Base-by-base conservation (phyloP, 2,113 vertebrate genomes). In the Tricholaema leucomelas region DNA sequence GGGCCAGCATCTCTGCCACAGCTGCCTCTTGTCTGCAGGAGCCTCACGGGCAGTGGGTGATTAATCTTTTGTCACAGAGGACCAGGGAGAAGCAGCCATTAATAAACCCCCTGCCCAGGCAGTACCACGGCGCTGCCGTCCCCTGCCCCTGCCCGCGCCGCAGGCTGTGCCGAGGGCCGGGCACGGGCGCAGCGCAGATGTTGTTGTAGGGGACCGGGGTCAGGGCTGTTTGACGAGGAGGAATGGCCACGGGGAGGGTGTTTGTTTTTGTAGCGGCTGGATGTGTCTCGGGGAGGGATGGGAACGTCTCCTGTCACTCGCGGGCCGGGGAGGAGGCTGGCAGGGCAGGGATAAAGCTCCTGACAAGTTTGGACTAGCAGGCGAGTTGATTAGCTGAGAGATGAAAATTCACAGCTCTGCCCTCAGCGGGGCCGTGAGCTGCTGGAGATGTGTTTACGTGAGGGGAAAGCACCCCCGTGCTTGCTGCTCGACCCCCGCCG, bases 371-470 rank as follows among this genome's bases (percentile, higher is more conserved):
- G 97, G 97, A 95, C 97, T 97, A 93, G 96, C 88, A 44, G 87
- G 94, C 87, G 93, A 97, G 96, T 96, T 97, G 95, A 97, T 97
- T 96, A 97, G 96, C 96, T 97, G 97, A 97, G 96, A 97, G 93
- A 87, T 97, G 96, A 97, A 97, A 96, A 93, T 95, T 95, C 95
- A 90, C 97, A 97, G 97, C 97, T 96, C 96, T 54, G 92, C 91
- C 79, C 82, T 91, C 0, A 65, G 85, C 10, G 81, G 69, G 91
- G 87, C 92, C 18, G 5, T 15, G 90, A 92, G 95, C 92, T 75
- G 88, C 87, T 4, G 83, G 85, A 58, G 89, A 83, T 35, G 88
- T 96, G 95, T 97, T 97, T 93, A 91, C 31, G 79, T 1, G 54
- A 92, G 91, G 60, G 92, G 88, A 71, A n/a, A 33, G 81, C 87